These are phyloP conservation scores for Tethya wilhelma DNA, from an alignment of 37 sponge, comb jelly and placozoan genomes.

Conservation along the genomic window DNA sequence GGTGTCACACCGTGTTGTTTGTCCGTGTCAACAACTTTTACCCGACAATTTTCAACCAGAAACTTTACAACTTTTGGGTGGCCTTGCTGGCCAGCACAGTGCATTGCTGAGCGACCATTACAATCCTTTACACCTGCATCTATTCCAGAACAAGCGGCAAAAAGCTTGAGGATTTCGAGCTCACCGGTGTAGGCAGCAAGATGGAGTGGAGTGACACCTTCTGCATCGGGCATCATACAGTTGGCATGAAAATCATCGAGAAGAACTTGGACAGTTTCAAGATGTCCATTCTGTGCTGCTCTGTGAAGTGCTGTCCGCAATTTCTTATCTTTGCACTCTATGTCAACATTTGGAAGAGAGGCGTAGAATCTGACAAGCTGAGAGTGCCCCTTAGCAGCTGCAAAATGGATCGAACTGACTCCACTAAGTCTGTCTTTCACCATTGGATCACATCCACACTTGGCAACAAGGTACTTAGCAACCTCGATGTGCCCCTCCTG, in stretches of 20 bases:
- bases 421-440: conserved; percentile 52
- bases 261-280: conserved; percentile 20
- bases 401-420: conserved; percentile 24
- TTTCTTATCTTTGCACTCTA: conserved; percentile 37
- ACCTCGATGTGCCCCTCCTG: conserved; percentile 58
- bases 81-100: conserved; percentile 60
- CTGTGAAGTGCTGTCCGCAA: conserved; percentile 37
- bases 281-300: conserved; percentile 52
- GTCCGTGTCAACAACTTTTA: not conserved
- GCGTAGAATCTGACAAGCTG: conserved; percentile 16
- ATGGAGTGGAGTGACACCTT: conserved; percentile 42
- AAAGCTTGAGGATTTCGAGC: conserved; percentile 23
- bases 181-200: conserved; percentile 42
- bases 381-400: conserved; percentile 39
- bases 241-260: conserved; percentile 20
- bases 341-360: conserved; percentile 16
- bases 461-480: conserved; percentile 38
- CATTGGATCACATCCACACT: conserved; percentile 11
- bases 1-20: conserved; percentile 25
- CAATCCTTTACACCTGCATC: not conserved
- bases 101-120: conserved; percentile 35
- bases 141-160: not conserved
- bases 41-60: conserved; percentile 22
- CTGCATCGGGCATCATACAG: conserved; percentile 11
- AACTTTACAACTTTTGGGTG: conserved; percentile 35